Evolutionary conservation across 2,797 vertebrate species (phyloP).

Genomic region (Philypnodon macrostomus): DNA sequence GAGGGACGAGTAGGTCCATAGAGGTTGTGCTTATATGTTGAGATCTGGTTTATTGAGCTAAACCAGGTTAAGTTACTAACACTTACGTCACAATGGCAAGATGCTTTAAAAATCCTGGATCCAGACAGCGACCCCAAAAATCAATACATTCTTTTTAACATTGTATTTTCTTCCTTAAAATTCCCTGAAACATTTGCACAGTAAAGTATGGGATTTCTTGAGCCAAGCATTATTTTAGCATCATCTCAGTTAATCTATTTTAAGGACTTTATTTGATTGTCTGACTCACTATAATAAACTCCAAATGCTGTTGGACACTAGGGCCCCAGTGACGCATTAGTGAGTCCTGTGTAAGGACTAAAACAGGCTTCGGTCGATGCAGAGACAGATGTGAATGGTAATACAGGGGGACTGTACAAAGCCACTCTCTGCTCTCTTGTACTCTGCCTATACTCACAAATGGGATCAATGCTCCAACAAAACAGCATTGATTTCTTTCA

Average conservation of each 20-base stretch:
- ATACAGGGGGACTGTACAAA: slow-evolving; percentile 50
- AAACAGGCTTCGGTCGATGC: slow-evolving; percentile 46
- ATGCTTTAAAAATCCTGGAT: too few relatives aligned
- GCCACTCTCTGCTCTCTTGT: slow-evolving; percentile 37
- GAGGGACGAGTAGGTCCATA: too few relatives aligned
- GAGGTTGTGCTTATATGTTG: too few relatives aligned
- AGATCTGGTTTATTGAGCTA: too few relatives aligned
- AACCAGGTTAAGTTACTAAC: too few relatives aligned
- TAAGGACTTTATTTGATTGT: neutral
- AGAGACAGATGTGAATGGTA: slow-evolving; percentile 53
- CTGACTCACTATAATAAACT: slow-evolving; percentile 11
- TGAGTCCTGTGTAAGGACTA: slow-evolving; percentile 45
- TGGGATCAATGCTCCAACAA: slow-evolving; percentile 64
- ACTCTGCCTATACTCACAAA: slow-evolving; percentile 50
- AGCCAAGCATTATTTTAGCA: neutral
- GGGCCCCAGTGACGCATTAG: slow-evolving; percentile 9
- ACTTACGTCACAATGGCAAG: too few relatives aligned
- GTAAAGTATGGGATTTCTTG: too few relatives aligned
- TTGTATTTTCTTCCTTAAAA: too few relatives aligned
- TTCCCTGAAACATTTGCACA: too few relatives aligned
- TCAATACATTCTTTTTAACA: too few relatives aligned
- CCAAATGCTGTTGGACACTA: slow-evolving; percentile 16
- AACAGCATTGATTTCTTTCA: slow-evolving; percentile 58
- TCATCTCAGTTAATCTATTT: neutral
- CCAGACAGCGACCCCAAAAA: too few relatives aligned